Evolutionary conservation across 2,113 vertebrate species (phyloP).

Genomic region (Muscicapa adusta): DNA sequence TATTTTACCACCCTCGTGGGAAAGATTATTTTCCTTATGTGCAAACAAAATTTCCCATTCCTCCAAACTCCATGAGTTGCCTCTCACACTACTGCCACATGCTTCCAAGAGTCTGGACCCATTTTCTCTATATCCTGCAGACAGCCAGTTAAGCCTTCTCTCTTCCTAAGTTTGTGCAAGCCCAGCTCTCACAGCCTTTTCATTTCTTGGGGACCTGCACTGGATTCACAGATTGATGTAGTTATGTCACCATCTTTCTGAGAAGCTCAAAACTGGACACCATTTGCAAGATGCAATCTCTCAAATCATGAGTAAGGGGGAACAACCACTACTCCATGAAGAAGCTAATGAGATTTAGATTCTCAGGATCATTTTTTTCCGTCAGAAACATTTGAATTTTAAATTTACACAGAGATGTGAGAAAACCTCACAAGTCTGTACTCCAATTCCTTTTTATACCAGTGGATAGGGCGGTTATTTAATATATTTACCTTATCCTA

Average conservation of each 20-base stretch:
- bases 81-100: not conserved
- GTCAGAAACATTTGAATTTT: not conserved
- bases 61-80: not conserved
- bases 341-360: not conserved
- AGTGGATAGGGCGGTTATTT: not conserved
- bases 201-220: not conserved
- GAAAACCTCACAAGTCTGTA: not conserved
- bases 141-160: not conserved
- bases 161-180: not conserved
- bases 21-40: not conserved
- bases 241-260: not conserved
- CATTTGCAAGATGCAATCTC: not conserved
- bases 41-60: not conserved
- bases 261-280: not conserved
- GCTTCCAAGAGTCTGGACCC: not conserved
- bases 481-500: not conserved
- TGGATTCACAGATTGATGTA: not conserved
- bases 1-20: not conserved
- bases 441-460: not conserved
- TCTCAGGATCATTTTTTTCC: not conserved
- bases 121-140: not conserved
- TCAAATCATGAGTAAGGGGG: not conserved
- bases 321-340: not conserved
- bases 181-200: not conserved
- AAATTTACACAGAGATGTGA: not conserved